Evolutionary conservation across 2,888 invertebrate species (phyloP), one percentile per base, ranked within the genome.

Genomic region (Andrena dorsata): DNA sequence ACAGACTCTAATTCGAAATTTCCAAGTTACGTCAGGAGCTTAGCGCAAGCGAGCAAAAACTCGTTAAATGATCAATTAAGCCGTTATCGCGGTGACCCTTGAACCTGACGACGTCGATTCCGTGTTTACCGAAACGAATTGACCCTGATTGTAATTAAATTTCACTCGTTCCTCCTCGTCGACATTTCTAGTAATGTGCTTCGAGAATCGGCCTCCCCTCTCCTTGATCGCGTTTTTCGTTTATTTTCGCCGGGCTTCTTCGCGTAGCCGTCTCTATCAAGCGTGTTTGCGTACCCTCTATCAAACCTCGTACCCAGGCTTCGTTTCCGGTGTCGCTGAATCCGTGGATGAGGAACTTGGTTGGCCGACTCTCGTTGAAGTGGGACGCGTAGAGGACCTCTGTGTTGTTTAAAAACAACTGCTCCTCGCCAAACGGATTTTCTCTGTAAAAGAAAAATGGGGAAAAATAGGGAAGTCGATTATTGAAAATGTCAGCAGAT

Each of bases 291-390:
- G 10, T 79, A 83, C 92, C 92, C 23, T 92, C 91, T 74, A 92
- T 86, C 68, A 92, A 73, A 71, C 89, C 89, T 20, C 91, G 88
- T 53, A 92, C 84, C 92, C 92, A 92, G 13, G 88, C 91, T 72
- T 92, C 92, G 65, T 91, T 92, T 73, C 92, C 92, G 60, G 91
- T 92, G 74, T 92, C 92, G 81, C 92, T 92, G 71, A 89, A 92
- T 63, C 92, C 92, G 58, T 92, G 92, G 79, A 92, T 89, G 76
- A 92, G 89, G 66, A 92, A 88, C 75, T 92, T 92, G 1, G 92
- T 92, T 20, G 91, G 92, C 6, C 92, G 88, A 28, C 91, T 91
- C 69, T 92, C 92, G 51, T 92, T 92, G 73, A 92, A 92, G 20
- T 92, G 92, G 7, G 92, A 92, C 4, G 92, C 92, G 73, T 92